These are phyloP conservation scores for Prosapia bicincta DNA, from an alignment of 2,888 invertebrate species.

Conservation along the genomic window DNA sequence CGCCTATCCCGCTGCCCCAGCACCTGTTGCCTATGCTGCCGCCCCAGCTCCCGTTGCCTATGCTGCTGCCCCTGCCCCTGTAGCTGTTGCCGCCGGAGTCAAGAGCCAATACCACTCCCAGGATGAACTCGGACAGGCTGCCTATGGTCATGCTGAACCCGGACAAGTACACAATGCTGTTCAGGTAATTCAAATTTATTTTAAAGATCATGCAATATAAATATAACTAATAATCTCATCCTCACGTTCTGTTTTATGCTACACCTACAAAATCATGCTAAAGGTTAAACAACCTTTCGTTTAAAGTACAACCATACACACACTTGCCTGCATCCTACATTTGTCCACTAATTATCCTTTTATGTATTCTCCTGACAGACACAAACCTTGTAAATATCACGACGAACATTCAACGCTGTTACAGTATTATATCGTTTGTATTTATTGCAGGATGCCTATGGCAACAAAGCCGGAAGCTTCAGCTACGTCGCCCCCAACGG, in stretches of 20 bases:
- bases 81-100: slow-evolving; percentile 40
- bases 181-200: slow-evolving; percentile 39
- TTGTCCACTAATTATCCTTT: no score
- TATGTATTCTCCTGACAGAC: no score
- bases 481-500: slow-evolving; percentile 50
- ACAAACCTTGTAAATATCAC: no score
- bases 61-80: slow-evolving; percentile 40
- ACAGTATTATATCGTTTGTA: no score
- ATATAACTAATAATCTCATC: no score
- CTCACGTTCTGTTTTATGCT: no score
- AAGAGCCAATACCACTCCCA: slow-evolving; percentile 48
- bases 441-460: slow-evolving; percentile 43
- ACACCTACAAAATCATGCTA: no score
- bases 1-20: slow-evolving; percentile 39
- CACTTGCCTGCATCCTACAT: no score
- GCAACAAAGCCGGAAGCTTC: slow-evolving; percentile 48
- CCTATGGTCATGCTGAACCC: slow-evolving; percentile 46
- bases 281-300: no score
- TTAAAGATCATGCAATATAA: background rate
- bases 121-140: slow-evolving; percentile 47
- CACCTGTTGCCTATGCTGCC: slow-evolving; percentile 30
- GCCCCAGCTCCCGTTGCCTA: slow-evolving; percentile 37
- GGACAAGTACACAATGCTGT: slow-evolving; percentile 46
- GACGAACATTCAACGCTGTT: no score
- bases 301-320: no score